Base-by-base conservation (phyloP, 2,797 vertebrate genomes). In the Tympanoctomys barrerae region DNA sequence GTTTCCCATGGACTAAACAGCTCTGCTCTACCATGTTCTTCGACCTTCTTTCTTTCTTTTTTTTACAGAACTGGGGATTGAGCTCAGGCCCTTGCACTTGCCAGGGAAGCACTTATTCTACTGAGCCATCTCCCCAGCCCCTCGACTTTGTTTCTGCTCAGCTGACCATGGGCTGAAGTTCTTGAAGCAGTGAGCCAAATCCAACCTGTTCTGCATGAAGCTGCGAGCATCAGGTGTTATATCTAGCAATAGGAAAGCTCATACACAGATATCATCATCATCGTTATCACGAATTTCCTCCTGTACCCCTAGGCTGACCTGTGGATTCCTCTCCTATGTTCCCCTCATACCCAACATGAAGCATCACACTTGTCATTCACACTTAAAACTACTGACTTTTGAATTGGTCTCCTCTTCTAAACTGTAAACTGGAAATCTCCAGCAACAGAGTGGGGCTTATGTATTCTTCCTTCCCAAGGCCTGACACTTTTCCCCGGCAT, bases 361-460 rank as follows among this genome's bases (percentile, higher is more conserved):
- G 78, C 18, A 64, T 16, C 87, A 84, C n/a, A 62, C 77, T 82
- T 90, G 86, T 89, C 39, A 83, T 89, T 94, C 87, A 83, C 42
- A 78, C 82, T 46, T 54, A 82, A 89, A 89, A 66, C 49, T 46
- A 90, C n/a, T 57, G 26, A 39, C n/a, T 86, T 64, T 52, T 49
- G 8, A 64, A 7, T 39, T 49, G 7, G 33, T 88, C 7, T 87
- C 22, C 11, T 79, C 33, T 87, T 93, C 11, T 59, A 84, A 93
- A 61, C 42, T 70, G n/a, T 42, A 85, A 93, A 66, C 36, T 66
- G 33, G 39, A 33, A 93, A 26, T 80, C n/a, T 88, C 94, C 57
- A 75, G 82, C 26, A 90, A 21, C 13, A 90, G 18, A 66, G 36
- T 79, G 21, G 68, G 39, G 75, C 49, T 87, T 88, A 61, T 28